Conservation (phyloP, 2,797 vertebrate species). For the Spinibarbus caldwelli region DNA sequence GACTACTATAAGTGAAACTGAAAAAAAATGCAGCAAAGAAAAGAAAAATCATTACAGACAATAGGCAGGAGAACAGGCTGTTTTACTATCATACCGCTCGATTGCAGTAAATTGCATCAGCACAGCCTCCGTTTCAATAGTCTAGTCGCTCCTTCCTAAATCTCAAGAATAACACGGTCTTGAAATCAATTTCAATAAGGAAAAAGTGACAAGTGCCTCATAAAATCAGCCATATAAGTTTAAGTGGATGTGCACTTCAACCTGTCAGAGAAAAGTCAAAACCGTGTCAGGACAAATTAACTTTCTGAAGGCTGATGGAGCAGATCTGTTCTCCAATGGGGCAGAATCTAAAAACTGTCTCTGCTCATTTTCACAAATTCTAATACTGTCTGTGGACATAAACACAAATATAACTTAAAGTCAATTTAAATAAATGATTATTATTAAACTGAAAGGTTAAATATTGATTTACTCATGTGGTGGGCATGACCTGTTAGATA, state of each 20-base stretch:
- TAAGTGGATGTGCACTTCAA: conserved; percentile 34
- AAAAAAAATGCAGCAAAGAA: conserved; percentile 13
- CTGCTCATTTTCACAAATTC: background rate
- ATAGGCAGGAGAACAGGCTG: conserved; percentile 33
- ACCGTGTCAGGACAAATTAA: conserved; percentile 1
- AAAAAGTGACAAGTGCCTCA: conserved; percentile 33
- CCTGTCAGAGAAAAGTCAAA: conserved; percentile 29
- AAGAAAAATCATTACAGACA: conserved; percentile 47
- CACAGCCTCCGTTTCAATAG: conserved; percentile 35
- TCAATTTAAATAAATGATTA: background rate
- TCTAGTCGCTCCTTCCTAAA: conserved; percentile 33
- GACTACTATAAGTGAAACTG: conserved; percentile 13
- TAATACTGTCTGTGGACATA: background rate
- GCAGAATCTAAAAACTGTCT: background rate
- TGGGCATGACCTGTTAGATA: background rate
- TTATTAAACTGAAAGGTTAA: background rate
- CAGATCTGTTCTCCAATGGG: background rate
- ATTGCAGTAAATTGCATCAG: conserved; percentile 56
- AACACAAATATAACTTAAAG: background rate
- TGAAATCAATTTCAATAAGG: conserved; percentile 33
- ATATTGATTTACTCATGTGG: background rate
- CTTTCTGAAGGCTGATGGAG: conserved; percentile 23
- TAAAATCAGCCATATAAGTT: conserved; percentile 22
- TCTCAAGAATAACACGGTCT: conserved; percentile 28
- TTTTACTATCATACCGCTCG: conserved; percentile 26